These are phyloP conservation scores for Tonatia bakeri DNA, from an alignment of 2,113 vertebrate genomes.

Conservation along the genomic window DNA sequence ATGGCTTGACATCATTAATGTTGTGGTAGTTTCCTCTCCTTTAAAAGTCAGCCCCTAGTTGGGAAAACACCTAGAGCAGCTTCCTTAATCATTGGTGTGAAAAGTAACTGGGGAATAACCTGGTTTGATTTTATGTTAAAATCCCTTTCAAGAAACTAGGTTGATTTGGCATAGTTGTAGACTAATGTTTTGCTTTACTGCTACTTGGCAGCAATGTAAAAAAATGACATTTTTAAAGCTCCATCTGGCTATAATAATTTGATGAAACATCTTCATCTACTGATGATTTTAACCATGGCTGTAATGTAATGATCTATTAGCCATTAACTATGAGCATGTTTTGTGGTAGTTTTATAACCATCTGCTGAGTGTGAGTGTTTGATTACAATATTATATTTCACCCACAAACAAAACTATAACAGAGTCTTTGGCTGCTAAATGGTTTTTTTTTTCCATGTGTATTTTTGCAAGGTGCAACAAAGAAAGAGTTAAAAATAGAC, in stretches of 20 bases:
- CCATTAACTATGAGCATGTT: constrained; percentile 76
- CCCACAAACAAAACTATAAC: constrained; percentile 79
- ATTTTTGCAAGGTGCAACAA: constrained; percentile 77
- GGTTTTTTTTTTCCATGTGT: constrained; percentile 57
- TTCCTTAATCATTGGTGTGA: constrained; percentile 9
- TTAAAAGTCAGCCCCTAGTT: not conserved
- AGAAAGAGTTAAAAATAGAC: constrained; percentile 73
- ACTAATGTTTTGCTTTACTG: constrained; percentile 59
- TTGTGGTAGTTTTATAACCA: constrained; percentile 80
- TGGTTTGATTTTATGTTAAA: constrained; percentile 44
- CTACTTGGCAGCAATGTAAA: constrained; percentile 54
- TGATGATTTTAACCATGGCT: constrained; percentile 63
- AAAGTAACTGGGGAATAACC: constrained; percentile 12
- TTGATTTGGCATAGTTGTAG: constrained; percentile 5
- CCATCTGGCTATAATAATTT: constrained; percentile 62
- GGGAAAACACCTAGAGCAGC: constrained; percentile 16
- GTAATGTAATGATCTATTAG: constrained; percentile 78
- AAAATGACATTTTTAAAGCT: constrained; percentile 57
- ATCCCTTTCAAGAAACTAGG: constrained; percentile 52
- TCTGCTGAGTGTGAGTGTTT: constrained; percentile 76
- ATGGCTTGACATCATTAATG: not conserved
- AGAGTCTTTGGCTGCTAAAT: constrained; percentile 77
- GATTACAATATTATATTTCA: constrained; percentile 79
- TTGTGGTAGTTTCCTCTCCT: not conserved
- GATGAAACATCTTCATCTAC: constrained; percentile 69